Conservation (phyloP, 53 echinoderm and acorn worm species). For the Mesocentrotus franciscanus region DNA sequence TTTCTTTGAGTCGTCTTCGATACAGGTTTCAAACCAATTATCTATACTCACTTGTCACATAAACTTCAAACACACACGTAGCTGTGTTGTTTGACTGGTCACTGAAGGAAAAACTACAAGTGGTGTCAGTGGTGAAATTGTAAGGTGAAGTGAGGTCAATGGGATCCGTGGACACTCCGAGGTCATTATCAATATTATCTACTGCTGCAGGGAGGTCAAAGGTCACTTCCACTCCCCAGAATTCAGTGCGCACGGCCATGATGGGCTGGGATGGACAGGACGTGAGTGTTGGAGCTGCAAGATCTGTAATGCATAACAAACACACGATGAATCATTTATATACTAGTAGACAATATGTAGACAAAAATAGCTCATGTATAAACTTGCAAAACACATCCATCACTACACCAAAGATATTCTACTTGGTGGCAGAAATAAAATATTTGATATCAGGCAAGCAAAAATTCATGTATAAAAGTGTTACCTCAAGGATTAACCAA, state of each 20-base stretch:
- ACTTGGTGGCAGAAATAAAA: too few species aligned
- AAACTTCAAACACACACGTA: constrained; percentile 72
- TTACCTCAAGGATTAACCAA: too few species aligned
- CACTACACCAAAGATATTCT: too few species aligned
- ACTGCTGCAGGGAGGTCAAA: constrained; percentile 80
- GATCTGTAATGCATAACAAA: constrained; percentile 14
- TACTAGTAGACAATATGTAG: too few species aligned
- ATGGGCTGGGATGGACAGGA: constrained; percentile 30
- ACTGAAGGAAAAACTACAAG: constrained; percentile 70
- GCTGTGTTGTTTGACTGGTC: constrained; percentile 75
- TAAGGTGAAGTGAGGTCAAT: constrained; percentile 75
- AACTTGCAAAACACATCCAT: too few species aligned
- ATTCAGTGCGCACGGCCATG: constrained; percentile 1
- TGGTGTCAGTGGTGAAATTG: constrained; percentile 65
- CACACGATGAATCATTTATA: too few species aligned
- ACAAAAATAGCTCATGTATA: too few species aligned
- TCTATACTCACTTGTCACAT: constrained; percentile 71
- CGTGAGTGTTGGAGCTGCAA: neutral
- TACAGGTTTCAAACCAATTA: too few species aligned
- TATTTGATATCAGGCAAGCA: too few species aligned
- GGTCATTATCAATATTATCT: constrained; percentile 69
- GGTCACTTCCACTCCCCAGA: constrained; percentile 66
- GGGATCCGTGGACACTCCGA: constrained; percentile 65
- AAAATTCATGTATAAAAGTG: too few species aligned
- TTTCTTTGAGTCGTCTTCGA: too few species aligned